A percentile compares a stretch with the other conserved stretches of the same genome.
phyloP scores from a whole-genome alignment of 2,888 invertebrate genomes.

The Rambutsinella grinnellia region DNA sequence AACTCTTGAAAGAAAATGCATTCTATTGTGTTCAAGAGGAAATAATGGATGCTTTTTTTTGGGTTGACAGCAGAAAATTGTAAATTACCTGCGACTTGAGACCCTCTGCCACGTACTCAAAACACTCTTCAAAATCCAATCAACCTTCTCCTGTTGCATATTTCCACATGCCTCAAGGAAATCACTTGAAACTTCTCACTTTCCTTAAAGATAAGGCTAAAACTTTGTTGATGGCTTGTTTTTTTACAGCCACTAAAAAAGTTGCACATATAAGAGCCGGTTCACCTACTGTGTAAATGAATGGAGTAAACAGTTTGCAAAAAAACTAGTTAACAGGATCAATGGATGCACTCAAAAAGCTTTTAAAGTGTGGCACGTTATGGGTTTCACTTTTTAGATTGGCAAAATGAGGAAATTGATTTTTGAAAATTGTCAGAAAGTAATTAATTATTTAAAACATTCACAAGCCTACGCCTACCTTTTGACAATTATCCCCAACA shows the following conservation, averaged over 20 bases:
- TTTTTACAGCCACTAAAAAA: conserved; percentile 8
- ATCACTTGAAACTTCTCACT: background rate
- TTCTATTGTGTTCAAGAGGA: conserved; percentile 16
- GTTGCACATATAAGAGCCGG: background rate
- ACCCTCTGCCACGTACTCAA: background rate
- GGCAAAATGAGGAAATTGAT: too few species aligned
- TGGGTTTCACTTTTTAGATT: too few species aligned
- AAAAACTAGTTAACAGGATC: background rate
- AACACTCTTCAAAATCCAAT: background rate
- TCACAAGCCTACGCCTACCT: background rate
- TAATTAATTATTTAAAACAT: background rate
- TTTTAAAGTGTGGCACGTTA: too few species aligned
- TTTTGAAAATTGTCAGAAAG: background rate
- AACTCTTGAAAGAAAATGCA: background rate
- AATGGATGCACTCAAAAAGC: background rate
- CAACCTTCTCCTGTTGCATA: conserved; percentile 30
- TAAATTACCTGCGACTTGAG: conserved; percentile 26
- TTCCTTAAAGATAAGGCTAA: background rate
- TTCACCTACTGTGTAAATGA: background rate
- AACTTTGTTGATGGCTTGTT: too few species aligned
- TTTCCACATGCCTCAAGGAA: conserved; percentile 2
- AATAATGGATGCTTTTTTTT: conserved; percentile 9
- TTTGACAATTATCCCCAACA: background rate
- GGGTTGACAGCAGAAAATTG: conserved; percentile 34
- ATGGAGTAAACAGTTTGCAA: background rate